Conservation (phyloP, 2,113 vertebrate genomes). For the Sciurus niger region DNA sequence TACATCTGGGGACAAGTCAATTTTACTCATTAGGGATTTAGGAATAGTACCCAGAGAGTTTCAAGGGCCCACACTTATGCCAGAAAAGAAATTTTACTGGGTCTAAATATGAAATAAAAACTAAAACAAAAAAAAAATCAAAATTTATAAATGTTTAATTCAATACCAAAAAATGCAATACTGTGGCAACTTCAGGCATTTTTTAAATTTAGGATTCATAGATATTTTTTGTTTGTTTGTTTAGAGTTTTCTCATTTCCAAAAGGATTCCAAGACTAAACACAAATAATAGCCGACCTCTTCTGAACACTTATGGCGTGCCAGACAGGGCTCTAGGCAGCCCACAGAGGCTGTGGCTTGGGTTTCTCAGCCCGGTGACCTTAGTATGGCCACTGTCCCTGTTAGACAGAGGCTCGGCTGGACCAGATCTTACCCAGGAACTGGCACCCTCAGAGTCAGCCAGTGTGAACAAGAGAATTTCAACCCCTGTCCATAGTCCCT, state of each 20-base stretch:
- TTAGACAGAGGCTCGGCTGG: background rate
- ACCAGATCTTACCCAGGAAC: background rate
- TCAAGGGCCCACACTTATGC: background rate
- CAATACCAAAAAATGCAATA: slow-evolving; percentile 54
- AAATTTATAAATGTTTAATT: slow-evolving; percentile 77
- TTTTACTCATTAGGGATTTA: background rate
- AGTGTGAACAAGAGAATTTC: background rate
- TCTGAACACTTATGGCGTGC: background rate
- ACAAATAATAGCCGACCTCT: background rate
- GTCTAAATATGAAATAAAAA: slow-evolving; percentile 50
- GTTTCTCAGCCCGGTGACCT: background rate
- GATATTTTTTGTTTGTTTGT: background rate
- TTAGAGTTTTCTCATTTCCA: slow-evolving; percentile 35
- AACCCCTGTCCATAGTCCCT: background rate
- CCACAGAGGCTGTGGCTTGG: background rate
- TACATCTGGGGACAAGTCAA: background rate
- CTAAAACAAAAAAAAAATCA: slow-evolving; percentile 14
- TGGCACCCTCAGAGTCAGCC: background rate
- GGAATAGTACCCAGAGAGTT: background rate
- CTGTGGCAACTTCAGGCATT: slow-evolving; percentile 59
- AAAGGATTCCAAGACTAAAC: slow-evolving; percentile 2
- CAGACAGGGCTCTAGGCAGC: background rate
- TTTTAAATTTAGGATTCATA: slow-evolving; percentile 62
- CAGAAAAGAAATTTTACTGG: slow-evolving; percentile 44
- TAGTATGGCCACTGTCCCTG: background rate